These are phyloP conservation scores for Desmodus rotundus DNA, from an alignment of 2,113 vertebrate genomes.

Conservation along the genomic window DNA sequence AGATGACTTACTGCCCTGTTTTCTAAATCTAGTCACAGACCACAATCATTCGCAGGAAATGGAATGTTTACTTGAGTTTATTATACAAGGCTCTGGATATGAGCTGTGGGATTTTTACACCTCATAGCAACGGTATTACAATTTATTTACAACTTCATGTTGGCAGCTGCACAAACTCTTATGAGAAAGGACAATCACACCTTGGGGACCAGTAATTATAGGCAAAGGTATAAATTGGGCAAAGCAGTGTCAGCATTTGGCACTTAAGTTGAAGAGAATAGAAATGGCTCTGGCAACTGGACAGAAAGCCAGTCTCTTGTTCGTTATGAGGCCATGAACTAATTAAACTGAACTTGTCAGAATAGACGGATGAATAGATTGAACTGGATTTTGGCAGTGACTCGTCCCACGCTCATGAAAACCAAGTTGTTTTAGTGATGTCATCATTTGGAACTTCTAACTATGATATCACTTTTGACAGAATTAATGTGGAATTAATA, in stretches of 20 bases:
- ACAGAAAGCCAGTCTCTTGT: constrained; percentile 81
- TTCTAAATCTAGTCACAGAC: constrained; percentile 88
- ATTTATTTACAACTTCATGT: constrained; percentile 97
- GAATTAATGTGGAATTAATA: constrained; percentile 88
- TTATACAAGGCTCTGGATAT: constrained; percentile 90
- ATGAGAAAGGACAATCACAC: constrained; percentile 90
- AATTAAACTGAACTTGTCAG: constrained; percentile 86
- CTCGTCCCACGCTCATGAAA: constrained; percentile 76
- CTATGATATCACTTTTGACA: constrained; percentile 87
- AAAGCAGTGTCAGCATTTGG: constrained; percentile 83
- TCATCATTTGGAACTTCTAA: constrained; percentile 84
- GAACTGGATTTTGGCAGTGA: constrained; percentile 79
- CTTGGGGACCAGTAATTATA: constrained; percentile 89
- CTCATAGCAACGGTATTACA: constrained; percentile 93
- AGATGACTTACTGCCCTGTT: constrained; percentile 83
- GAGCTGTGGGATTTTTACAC: constrained; percentile 91
- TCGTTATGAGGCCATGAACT: constrained; percentile 83
- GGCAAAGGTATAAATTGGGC: constrained; percentile 90
- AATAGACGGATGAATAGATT: constrained; percentile 81
- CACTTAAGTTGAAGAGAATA: constrained; percentile 85
- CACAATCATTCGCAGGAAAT: constrained; percentile 93
- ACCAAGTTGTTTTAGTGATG: constrained; percentile 87
- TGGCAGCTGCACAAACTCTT: constrained; percentile 93
- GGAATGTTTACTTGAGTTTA: constrained; percentile 93
- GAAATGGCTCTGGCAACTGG: constrained; percentile 82